These are phyloP conservation scores for Campoletis raptor DNA, from an alignment of 2,888 invertebrate genomes.

Conservation along the genomic window DNA sequence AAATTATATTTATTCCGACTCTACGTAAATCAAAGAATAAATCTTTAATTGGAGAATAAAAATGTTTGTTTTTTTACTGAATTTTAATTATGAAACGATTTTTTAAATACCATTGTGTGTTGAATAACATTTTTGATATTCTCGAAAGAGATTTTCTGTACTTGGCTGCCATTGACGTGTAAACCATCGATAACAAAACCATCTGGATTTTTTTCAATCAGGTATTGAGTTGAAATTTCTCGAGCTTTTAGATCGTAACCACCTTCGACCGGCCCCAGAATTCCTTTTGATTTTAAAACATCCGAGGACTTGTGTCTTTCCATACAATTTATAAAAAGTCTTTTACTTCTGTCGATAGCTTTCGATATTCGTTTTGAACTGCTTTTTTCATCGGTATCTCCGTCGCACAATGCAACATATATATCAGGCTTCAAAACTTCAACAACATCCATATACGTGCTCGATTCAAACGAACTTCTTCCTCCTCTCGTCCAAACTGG, in stretches of 20 bases:
- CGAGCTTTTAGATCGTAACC: constrained; percentile 89
- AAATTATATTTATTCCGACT: neutral
- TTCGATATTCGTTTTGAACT: constrained; percentile 90
- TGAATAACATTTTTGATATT: constrained; percentile 88
- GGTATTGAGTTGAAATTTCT: constrained; percentile 88
- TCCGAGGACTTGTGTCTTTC: constrained; percentile 88
- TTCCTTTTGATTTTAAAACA: constrained; percentile 85
- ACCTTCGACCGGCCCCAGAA: constrained; percentile 91
- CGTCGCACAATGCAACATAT: constrained; percentile 93
- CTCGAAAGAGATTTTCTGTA: constrained; percentile 86
- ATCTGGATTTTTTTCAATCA: constrained; percentile 87
- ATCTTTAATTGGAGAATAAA: no score
- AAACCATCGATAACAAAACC: constrained; percentile 95
- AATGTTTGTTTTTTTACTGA: neutral
- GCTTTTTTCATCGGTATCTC: constrained; percentile 89
- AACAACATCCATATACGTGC: constrained; percentile 92
- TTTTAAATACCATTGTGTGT: constrained; percentile 86
- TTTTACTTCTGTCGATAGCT: constrained; percentile 89
- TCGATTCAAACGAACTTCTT: constrained; percentile 88
- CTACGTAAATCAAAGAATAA: no score
- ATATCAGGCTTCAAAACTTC: constrained; percentile 93
- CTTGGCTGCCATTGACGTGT: constrained; percentile 89
- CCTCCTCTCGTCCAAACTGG: constrained; percentile 93
- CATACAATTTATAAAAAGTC: constrained; percentile 90
- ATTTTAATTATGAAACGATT: neutral